These are phyloP conservation scores for Agrotis clavis DNA, from an alignment of 2,888 invertebrate species.

Conservation along the genomic window DNA sequence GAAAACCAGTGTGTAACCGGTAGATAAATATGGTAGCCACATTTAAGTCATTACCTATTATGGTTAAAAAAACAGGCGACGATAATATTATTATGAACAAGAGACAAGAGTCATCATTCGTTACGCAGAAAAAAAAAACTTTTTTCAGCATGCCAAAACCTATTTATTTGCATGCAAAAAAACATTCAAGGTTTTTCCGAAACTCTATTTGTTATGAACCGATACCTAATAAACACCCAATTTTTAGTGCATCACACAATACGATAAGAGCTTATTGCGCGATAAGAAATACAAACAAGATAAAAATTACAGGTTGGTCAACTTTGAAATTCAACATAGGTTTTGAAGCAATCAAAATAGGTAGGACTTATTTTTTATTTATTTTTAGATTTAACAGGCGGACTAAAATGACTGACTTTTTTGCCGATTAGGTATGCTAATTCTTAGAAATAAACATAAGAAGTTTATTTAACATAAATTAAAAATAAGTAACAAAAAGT, in stretches of 20 bases:
- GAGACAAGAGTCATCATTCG: too few species aligned
- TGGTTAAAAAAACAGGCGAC: neutral
- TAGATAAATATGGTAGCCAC: neutral
- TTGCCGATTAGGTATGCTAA: neutral
- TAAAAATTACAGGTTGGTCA: slow-evolving; percentile 24
- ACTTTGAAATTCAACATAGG: neutral
- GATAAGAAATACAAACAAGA: slow-evolving; percentile 32
- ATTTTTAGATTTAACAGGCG: slow-evolving; percentile 3
- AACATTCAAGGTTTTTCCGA: neutral
- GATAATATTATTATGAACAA: neutral
- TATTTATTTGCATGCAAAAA: neutral
- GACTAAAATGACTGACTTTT: slow-evolving; percentile 3
- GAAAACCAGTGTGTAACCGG: neutral
- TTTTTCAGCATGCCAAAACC: too few species aligned
- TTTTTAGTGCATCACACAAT: slow-evolving; percentile 42
- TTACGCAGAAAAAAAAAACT: too few species aligned
- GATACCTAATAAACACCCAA: slow-evolving; percentile 2
- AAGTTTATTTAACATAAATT: neutral
- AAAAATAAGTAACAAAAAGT: neutral
- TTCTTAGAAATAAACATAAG: neutral
- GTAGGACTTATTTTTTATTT: slow-evolving; percentile 6
- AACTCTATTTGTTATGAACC: neutral
- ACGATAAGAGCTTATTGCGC: slow-evolving; percentile 33
- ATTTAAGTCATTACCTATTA: too few species aligned
- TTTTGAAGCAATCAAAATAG: slow-evolving; percentile 13